These are phyloP conservation scores for Podarcis cretensis DNA, from an alignment of 2,113 vertebrate genomes.

Conservation along the genomic window DNA sequence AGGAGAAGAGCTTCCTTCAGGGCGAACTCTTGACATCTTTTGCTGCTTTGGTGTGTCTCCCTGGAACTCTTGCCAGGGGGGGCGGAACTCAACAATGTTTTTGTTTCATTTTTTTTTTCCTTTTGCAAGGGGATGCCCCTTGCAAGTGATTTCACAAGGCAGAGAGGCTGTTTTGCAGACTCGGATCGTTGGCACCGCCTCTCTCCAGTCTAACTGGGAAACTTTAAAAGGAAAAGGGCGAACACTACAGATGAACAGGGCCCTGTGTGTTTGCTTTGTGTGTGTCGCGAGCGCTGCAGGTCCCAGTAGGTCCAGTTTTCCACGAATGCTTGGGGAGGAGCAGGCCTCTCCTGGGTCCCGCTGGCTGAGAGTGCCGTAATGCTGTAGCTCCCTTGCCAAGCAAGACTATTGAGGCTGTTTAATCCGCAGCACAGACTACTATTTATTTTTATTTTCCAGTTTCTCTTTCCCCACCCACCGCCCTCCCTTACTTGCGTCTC, in stretches of 20 bases:
- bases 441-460: constrained; percentile 35
- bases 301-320: not conserved
- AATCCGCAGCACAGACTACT: constrained; percentile 6
- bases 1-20: not conserved
- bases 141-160: not conserved
- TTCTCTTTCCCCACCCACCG: not conserved
- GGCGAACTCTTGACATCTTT: not conserved
- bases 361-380: too few relatives aligned
- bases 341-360: not conserved
- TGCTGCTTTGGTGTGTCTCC: not conserved
- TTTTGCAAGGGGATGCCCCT: not conserved
- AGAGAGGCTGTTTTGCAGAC: not conserved
- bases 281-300: not conserved
- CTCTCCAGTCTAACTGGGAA: not conserved
- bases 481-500: not conserved
- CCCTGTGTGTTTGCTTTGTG: not conserved
- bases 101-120: too few relatives aligned
- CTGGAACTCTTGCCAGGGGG: too few relatives aligned
- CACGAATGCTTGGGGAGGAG: not conserved
- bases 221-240: not conserved
- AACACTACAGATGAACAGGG: not conserved
- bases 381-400: not conserved
- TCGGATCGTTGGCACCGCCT: not conserved
- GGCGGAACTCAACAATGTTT: too few relatives aligned
- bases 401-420: not conserved